Percentiles rank a stretch among this genome's conserved stretches.
These are phyloP conservation scores for Folsomia candida DNA, from an alignment of 2,888 invertebrate genomes.

Conservation along the genomic window DNA sequence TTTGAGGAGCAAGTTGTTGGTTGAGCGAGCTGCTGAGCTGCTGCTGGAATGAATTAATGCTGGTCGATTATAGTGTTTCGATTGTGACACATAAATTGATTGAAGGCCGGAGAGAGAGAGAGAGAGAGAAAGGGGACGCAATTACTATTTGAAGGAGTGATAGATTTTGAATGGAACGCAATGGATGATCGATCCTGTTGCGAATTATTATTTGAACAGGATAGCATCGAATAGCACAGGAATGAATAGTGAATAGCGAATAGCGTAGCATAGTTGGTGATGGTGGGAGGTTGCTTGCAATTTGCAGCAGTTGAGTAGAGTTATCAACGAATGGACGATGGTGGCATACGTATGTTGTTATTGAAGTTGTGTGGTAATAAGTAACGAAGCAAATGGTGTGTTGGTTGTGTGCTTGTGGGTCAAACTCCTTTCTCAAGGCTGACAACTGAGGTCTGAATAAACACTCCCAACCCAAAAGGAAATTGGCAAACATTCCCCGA, in stretches of 20 bases:
- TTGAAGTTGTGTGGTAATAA: slow-evolving; percentile 8
- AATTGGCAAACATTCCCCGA: slow-evolving; percentile 3
- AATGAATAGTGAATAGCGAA: not conserved
- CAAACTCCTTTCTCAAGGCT: slow-evolving; percentile 51
- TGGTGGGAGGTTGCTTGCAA: slow-evolving; percentile 4
- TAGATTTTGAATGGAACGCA: not conserved
- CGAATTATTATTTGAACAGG: too few species aligned
- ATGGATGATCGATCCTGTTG: not conserved
- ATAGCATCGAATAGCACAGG: too few species aligned
- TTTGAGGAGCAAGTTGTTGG: too few species aligned
- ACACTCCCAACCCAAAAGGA: slow-evolving; percentile 10
- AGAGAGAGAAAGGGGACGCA: not conserved
- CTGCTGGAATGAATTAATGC: too few species aligned
- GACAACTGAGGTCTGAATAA: slow-evolving; percentile 21
- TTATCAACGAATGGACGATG: not conserved
- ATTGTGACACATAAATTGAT: not conserved
- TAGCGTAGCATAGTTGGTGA: not conserved
- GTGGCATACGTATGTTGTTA: slow-evolving; percentile 9
- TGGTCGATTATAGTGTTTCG: not conserved
- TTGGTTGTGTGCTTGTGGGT: slow-evolving; percentile 43
- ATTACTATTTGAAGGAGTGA: not conserved
- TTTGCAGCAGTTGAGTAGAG: not conserved
- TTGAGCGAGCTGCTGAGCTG: too few species aligned
- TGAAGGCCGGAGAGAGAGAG: not conserved
- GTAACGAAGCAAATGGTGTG: slow-evolving; percentile 5